phyloP scores from a whole-genome alignment of 2,113 vertebrate genomes.

The Syngnathus scovelli region DNA sequence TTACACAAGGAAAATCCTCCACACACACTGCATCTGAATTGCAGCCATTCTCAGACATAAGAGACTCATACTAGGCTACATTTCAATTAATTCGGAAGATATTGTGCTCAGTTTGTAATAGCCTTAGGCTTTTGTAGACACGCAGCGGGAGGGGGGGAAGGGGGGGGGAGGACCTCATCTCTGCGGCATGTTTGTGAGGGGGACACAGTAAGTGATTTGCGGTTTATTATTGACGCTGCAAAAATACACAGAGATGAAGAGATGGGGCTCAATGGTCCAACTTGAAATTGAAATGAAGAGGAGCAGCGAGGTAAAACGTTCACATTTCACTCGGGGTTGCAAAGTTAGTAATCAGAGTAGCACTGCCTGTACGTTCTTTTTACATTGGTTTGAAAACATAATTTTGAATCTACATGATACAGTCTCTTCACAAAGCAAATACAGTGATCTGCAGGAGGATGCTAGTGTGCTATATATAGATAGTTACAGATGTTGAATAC shows the following conservation, averaged over 20 bases:
- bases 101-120: slow-evolving; percentile 32
- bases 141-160: slow-evolving; percentile 15
- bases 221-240: slow-evolving; percentile 45
- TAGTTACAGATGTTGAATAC: not conserved
- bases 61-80: slow-evolving; percentile 26
- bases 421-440: not conserved
- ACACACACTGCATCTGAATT: slow-evolving; percentile 25
- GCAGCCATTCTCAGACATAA: slow-evolving; percentile 21
- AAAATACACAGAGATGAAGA: slow-evolving; percentile 17
- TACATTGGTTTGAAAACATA: not conserved
- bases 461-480: not conserved
- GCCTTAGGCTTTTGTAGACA: slow-evolving; percentile 37
- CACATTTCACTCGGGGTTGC: slow-evolving; percentile 25
- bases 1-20: not conserved
- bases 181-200: slow-evolving; percentile 34
- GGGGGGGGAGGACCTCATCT: slow-evolving; percentile 40
- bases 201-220: slow-evolving; percentile 32
- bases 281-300: slow-evolving; percentile 13
- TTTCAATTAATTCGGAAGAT: slow-evolving; percentile 55
- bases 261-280: slow-evolving; percentile 11
- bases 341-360: slow-evolving; percentile 29
- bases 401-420: slow-evolving; percentile 1
- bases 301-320: slow-evolving; percentile 19
- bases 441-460: not conserved
- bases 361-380: slow-evolving; percentile 7